phyloP scores from a whole-genome alignment of 2,888 invertebrate genomes.

The Cheilosia pagana region DNA sequence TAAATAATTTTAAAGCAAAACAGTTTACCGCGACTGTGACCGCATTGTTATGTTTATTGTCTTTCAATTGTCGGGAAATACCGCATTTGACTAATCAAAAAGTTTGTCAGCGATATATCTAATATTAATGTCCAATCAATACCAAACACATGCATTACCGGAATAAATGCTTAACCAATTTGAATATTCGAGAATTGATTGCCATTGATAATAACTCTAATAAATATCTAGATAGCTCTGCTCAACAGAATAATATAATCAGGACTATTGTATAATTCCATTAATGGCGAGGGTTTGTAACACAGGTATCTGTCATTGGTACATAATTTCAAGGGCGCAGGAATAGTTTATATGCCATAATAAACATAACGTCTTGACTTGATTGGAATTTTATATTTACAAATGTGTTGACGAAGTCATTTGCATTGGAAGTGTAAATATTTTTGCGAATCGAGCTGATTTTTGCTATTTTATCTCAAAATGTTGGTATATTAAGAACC shows the following conservation, averaged over 20 bases:
- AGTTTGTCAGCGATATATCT: background rate
- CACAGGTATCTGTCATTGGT: too few species aligned
- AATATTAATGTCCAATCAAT: background rate
- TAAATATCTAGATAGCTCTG: background rate
- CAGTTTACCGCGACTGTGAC: background rate
- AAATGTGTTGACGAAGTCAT: too few species aligned
- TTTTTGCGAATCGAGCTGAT: too few species aligned
- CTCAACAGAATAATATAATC: background rate
- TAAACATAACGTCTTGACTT: too few species aligned
- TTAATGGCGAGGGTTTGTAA: background rate
- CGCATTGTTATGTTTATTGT: background rate
- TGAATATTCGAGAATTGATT: conserved; percentile 2
- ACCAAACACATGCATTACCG: background rate
- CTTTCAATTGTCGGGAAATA: background rate
- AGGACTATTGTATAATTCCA: background rate
- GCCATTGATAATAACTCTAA: background rate
- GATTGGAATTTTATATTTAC: too few species aligned
- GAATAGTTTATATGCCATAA: too few species aligned
- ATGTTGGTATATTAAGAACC: too few species aligned
- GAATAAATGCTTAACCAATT: background rate
- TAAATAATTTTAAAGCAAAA: too few species aligned
- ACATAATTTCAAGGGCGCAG: too few species aligned
- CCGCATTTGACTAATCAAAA: background rate
- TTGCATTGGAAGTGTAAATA: too few species aligned
- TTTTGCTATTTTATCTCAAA: too few species aligned